Base-by-base conservation (phyloP, 2,888 invertebrate species). In the Falcaria lacertinaria region DNA sequence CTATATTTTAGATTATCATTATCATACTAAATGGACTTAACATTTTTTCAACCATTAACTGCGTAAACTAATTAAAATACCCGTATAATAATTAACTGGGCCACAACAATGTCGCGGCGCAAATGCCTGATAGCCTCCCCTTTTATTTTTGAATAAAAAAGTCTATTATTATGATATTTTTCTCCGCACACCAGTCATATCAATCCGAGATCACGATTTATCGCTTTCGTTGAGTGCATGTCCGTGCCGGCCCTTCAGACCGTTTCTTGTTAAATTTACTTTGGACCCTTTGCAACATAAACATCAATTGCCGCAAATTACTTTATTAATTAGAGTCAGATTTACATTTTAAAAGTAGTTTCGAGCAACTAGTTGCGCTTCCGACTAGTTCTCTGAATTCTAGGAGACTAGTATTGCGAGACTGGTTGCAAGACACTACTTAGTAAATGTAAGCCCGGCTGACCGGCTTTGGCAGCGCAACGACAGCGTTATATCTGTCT, bases 61-160 rank as follows among this genome's bases (percentile, higher is more conserved):
- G 75, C 82, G 88, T 88, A 78, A 83, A 89, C 89, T 88, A 88
- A 89, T 89, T 59, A 75, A 59, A 76, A 69, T 80, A 81, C 75
- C 80, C 80, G 80, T 83, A 78, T 76, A 79, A 74, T 81, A 64
- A 87, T 87, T 87, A 89, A 88, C 88, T 70, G 81, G 80, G 86
- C 79, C 77, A 72, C 52, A 72, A 75, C 42, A 70, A 81, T 82
- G 77, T 80, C 80, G 82, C 85, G 85, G 87, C 88, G 80, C 80
- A 82, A 89, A 89, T 90, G 90, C 90, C 89, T 87, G 84, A 90
- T 89, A 89, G 89, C 79, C 80, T 81, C 88, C 89, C 83, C 67
- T 51, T 65, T 64, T 66, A 62, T 65, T 60, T 75, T 75, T 69
- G 72, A 68, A 69, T 59, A 65, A 62, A 73, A 71, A 72, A 74